Base-by-base conservation (phyloP, 2,797 vertebrate genomes). In the Halcyon badia region DNA sequence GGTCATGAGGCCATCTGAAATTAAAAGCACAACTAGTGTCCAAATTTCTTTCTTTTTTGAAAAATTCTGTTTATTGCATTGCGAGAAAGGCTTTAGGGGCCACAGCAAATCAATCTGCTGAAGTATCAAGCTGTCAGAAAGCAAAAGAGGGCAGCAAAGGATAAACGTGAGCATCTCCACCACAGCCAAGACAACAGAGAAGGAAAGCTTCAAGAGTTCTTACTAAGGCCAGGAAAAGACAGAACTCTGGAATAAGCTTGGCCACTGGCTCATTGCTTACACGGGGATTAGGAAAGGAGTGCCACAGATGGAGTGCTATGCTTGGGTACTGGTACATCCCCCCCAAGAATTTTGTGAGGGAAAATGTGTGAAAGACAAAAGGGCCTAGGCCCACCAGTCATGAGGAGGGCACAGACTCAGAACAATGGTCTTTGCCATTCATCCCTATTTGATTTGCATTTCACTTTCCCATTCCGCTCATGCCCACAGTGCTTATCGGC, bases 111-210 rank as follows among this genome's bases (percentile, higher is more conserved):
- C 30, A 46, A 81, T 21, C 79, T n/a, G 24, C 72, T 31, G 41
- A 83, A 46, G 51, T 26, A 79, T 13, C 25, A 0, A 0, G 15
- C 44, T 72, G n/a, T 22, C 9, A 35, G 65, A 33, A 91, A 91
- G 87, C n/a, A 94, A 96, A 94, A 86, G 68, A 88, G 60, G 86
- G 78, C 48, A 86, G 83, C 64, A 91, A 95, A 89, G 79, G 26
- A 62, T 41, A 76, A 94, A 92, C 0, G 0, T 70, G 72, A 80
- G 13, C 26, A 84, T 68, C 79, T 44, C 39, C 42, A 48, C 5
- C 17, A 4, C 31, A 28, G 57, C 61, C 71, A 78, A n/a, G 39
- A 10, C 1, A 3, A n/a, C 3, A 16, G 39, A 68, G 5, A 8
- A 22, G 35, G 41, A 39, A 68, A 26, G 39, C 15, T 37, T 4